Conservation (phyloP, 2,797 vertebrate genomes). For the Botia almorhae region DNA sequence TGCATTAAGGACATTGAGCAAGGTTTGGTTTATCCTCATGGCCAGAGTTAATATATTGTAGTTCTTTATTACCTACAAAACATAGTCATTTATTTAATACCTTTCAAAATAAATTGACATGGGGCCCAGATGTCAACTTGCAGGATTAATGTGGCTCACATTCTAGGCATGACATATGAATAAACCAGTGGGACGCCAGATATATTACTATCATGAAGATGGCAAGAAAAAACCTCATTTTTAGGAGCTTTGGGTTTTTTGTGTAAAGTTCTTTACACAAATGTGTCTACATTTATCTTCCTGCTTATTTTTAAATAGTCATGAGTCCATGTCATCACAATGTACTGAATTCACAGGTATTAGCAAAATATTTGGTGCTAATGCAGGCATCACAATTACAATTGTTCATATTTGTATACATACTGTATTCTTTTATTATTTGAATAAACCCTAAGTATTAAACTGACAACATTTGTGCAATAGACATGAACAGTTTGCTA, state of each 20-base stretch:
- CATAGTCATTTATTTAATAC: conserved; percentile 34
- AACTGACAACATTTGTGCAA: neutral
- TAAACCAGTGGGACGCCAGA: conserved; percentile 24
- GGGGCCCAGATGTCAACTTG: conserved; percentile 17
- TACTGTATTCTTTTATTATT: too few species aligned
- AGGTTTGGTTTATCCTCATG: conserved; percentile 7
- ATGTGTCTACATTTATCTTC: neutral
- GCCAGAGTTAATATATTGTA: conserved; percentile 15
- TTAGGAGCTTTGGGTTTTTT: neutral
- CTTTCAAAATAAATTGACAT: conserved; percentile 38
- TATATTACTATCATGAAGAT: conserved; percentile 10
- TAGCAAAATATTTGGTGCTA: too few species aligned
- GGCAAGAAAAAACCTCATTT: neutral
- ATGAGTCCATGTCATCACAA: neutral
- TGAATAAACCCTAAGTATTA: too few species aligned
- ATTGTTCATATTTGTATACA: too few species aligned
- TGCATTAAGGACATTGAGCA: conserved; percentile 5
- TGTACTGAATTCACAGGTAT: neutral
- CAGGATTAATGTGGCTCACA: conserved; percentile 28
- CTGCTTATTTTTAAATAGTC: neutral
- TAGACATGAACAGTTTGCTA: neutral
- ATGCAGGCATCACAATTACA: too few species aligned
- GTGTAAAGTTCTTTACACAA: conserved; percentile 1
- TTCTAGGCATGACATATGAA: conserved; percentile 32
- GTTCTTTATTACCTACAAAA: conserved; percentile 22